These are phyloP conservation scores for Saccostrea echinata DNA, from an alignment of 1,140 invertebrate species.

Conservation along the genomic window DNA sequence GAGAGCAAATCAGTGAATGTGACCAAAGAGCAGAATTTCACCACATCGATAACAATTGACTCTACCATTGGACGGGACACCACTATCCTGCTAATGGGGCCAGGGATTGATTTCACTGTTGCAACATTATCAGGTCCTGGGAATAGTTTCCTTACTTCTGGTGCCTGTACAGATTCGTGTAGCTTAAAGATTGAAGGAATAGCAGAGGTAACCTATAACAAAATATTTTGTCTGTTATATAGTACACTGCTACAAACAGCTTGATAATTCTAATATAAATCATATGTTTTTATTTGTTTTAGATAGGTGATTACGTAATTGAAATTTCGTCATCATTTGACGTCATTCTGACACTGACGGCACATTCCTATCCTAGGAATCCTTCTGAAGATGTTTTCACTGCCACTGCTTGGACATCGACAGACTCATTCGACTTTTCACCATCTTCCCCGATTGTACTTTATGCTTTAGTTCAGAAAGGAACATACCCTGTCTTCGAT, in stretches of 20 bases:
- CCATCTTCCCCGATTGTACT: not conserved
- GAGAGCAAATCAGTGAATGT: conserved; percentile 30
- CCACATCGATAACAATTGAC: not conserved
- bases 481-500: conserved; percentile 6
- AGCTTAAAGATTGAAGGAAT: not conserved
- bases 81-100: not conserved
- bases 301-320: not conserved
- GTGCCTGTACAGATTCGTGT: not conserved
- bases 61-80: conserved; percentile 1
- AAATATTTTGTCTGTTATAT: not conserved
- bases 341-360: not conserved
- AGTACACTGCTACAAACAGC: not conserved
- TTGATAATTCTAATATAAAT: not conserved
- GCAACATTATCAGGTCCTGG: not conserved
- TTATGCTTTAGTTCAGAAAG: conserved; percentile 22
- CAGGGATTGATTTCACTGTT: not conserved
- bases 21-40: not conserved
- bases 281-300: not conserved
- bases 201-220: not conserved
- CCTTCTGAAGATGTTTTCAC: not conserved
- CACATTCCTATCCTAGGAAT: not conserved
- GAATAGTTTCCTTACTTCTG: not conserved
- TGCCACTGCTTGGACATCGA: not conserved
- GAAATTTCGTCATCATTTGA: not conserved
- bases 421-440: not conserved